Evolutionary conservation across 1,140 invertebrate species (phyloP).

Genomic region (Sycobia sp.): DNA sequence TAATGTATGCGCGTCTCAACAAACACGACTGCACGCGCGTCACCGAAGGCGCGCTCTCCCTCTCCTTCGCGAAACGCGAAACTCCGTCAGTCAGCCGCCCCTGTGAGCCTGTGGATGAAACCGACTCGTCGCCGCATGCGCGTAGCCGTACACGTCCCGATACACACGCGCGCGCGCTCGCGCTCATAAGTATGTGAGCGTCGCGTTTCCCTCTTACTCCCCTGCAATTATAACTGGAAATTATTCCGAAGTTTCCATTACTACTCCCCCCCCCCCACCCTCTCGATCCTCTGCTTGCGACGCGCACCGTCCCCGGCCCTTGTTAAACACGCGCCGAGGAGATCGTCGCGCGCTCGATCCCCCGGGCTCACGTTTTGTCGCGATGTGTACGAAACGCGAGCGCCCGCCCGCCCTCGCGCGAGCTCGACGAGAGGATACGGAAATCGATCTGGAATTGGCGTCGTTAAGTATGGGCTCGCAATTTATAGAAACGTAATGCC

Average conservation of each 20-base stretch:
- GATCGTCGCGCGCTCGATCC: conserved; percentile 1
- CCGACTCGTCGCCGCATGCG: neutral
- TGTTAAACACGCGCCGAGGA: conserved; percentile 17
- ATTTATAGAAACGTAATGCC: neutral
- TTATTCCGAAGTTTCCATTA: conserved; percentile 30
- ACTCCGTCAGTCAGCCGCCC: too few relatives aligned
- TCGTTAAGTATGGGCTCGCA: conserved; percentile 2
- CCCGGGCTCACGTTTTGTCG: neutral
- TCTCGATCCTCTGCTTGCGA: too few relatives aligned
- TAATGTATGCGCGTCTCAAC: conserved; percentile 48
- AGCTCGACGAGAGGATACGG: neutral
- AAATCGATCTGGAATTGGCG: conserved; percentile 24
- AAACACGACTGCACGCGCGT: conserved; percentile 36
- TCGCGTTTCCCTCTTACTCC: conserved; percentile 17
- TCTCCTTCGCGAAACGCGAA: too few relatives aligned
- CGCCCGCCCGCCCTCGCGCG: too few relatives aligned
- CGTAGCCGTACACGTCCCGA: conserved; percentile 8
- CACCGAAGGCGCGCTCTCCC: conserved; percentile 31
- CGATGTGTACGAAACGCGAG: neutral
- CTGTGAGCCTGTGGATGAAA: too few relatives aligned
- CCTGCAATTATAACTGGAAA: conserved; percentile 27
- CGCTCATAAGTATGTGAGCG: conserved; percentile 33
- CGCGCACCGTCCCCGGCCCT: neutral
- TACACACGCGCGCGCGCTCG: conserved; percentile 9
- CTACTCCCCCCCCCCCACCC: conserved; percentile 6